Base-by-base conservation (phyloP, 2,113 vertebrate genomes). In the Blennius ocellaris region DNA sequence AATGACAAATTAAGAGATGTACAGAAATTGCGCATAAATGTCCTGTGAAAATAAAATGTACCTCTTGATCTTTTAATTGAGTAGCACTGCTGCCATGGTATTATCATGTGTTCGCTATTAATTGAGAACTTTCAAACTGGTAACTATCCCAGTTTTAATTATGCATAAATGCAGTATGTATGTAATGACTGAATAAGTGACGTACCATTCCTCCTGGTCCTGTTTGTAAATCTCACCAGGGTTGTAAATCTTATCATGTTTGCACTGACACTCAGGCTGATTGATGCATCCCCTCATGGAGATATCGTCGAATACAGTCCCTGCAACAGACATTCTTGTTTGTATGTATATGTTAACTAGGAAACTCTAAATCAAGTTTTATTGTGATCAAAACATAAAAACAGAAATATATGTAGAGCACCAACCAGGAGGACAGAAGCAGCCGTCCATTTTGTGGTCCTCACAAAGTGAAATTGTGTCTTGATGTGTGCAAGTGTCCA, bases 341-440 rank as follows among this genome's bases (percentile, higher is more conserved):
- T 10, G 10, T 37, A 16, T 43, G 10, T 11, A 16, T 11, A 47
- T 36, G 8, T 30, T 62, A 30, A 30, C 2, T 4, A 30, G 21
- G 5, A 48, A 16, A 47, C 3, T 12, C 6, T 38, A 11, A 11
- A 17, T 3, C 21, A 1, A 66, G 3, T 45, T 30, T 5, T 11
- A 4, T 11, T 30, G 21, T 30, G 21, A 10, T 41, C 43, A 9
- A 40, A 21, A 11, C 8, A 50, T 17, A 36, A 5, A 30, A 30
- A 30, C 21, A 30, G 21, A 30, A 30, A 2, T 30, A 16, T 17
- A 45, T 36, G 3, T 63, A 44, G 14, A 8, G 49, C 40, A 73
- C 92, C 87, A 84, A 95, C 98, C 97, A 88, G 95, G 76, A 0
- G 97, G 97, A 87, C 98, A 99, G 90, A 98, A 97, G 76, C 98